Conservation (phyloP, 2,888 invertebrate genomes). For the Podotricha telesiphe region DNA sequence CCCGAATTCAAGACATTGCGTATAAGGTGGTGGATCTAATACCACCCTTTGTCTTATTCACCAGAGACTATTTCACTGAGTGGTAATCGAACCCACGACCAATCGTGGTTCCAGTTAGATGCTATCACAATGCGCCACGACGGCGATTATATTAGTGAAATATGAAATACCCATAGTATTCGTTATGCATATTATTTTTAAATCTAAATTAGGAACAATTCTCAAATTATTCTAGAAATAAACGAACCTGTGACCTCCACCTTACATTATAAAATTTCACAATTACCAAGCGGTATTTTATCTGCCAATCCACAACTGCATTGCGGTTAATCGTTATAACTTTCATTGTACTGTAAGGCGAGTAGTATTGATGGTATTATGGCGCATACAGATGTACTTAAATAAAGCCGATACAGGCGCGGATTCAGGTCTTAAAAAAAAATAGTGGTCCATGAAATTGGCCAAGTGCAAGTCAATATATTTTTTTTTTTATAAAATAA, state of each 20-base stretch:
- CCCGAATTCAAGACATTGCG: no score
- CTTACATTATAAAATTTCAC: neutral
- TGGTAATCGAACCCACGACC: no score
- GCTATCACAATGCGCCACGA: no score
- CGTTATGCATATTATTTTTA: neutral
- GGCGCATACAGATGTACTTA: neutral
- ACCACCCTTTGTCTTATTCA: no score
- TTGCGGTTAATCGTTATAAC: slow-evolving; percentile 16
- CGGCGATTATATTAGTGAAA: no score
- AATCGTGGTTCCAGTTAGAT: no score
- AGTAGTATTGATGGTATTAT: neutral
- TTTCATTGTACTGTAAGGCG: slow-evolving; percentile 1
- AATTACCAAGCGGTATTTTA: neutral
- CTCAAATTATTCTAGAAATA: neutral
- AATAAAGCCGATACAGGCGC: neutral
- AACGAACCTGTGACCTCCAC: neutral
- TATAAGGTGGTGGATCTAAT: no score
- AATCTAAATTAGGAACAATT: neutral
- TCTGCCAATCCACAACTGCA: slow-evolving; percentile 25
- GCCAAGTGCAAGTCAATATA: no score
- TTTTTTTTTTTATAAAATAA: no score
- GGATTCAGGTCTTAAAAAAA: neutral
- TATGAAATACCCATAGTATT: no score
- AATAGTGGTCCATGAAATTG: no score
- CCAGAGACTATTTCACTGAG: no score